Conservation (phyloP, 1,140 invertebrate species). For the Pseudoatta argentina region DNA sequence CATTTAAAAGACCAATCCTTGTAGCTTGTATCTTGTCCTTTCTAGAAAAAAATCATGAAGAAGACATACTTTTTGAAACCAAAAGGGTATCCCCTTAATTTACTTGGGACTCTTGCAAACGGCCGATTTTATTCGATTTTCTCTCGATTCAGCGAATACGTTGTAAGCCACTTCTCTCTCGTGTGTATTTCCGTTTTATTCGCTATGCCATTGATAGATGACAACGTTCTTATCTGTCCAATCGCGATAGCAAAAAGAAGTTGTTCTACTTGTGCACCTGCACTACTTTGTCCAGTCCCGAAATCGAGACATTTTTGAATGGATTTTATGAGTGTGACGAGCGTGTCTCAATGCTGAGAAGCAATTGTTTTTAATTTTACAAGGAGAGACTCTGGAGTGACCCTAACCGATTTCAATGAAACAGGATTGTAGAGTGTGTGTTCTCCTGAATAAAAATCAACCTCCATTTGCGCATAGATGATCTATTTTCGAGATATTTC, state of each 20-base stretch:
- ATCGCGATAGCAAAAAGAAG: neutral
- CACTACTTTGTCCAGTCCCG: constrained; percentile 40
- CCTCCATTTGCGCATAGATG: too few relatives aligned
- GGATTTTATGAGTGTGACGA: constrained; percentile 57
- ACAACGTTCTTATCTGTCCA: constrained; percentile 34
- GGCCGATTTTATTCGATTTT: constrained; percentile 4
- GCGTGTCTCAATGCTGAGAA: neutral
- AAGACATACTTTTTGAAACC: too few relatives aligned
- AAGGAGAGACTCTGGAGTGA: too few relatives aligned
- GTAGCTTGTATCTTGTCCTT: too few relatives aligned
- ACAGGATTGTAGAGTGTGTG: too few relatives aligned
- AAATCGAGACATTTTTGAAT: constrained; percentile 29
- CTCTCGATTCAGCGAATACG: neutral
- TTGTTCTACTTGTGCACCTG: constrained; percentile 37
- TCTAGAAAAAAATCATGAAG: too few relatives aligned
- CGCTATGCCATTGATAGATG: constrained; percentile 50
- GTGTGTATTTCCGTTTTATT: neutral
- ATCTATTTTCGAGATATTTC: too few relatives aligned
- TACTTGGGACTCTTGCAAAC: neutral
- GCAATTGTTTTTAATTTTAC: too few relatives aligned
- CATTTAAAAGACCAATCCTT: too few relatives aligned
- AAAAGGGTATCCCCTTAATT: neutral
- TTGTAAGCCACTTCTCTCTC: neutral
- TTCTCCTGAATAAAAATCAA: too few relatives aligned
- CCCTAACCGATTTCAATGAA: too few relatives aligned